Evolutionary conservation across 2,888 invertebrate genomes (phyloP).

Genomic region (Amorpha juglandis): DNA sequence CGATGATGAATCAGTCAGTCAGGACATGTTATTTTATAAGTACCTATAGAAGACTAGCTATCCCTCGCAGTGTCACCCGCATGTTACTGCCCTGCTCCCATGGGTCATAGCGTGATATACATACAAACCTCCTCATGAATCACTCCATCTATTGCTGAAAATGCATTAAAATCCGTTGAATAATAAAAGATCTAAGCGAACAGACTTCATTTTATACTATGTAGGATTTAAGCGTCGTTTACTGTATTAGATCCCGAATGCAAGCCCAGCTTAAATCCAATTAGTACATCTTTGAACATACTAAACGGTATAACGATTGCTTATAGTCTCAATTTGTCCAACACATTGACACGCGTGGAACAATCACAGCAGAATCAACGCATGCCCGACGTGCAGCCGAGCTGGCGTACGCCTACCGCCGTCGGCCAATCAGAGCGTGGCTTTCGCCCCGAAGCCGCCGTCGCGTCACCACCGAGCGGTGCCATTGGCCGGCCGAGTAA

Average conservation of each 20-base stretch:
- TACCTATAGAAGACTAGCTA: too few species aligned
- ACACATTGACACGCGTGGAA: constrained; percentile 32
- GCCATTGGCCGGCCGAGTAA: constrained; percentile 68
- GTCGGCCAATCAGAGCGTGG: constrained; percentile 67
- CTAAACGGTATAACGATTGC: not conserved
- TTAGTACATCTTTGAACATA: constrained; percentile 11
- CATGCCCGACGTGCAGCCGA: constrained; percentile 22
- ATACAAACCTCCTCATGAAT: too few species aligned
- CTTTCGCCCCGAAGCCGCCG: constrained; percentile 51
- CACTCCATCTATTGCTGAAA: too few species aligned
- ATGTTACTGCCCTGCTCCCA: too few species aligned
- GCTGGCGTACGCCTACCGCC: constrained; percentile 25
- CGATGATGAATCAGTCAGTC: too few species aligned
- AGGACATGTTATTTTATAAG: too few species aligned
- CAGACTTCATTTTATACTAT: too few species aligned
- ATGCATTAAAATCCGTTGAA: too few species aligned
- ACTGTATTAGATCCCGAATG: not conserved
- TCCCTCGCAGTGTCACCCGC: too few species aligned
- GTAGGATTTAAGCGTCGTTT: too few species aligned
- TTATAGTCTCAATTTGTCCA: constrained; percentile 4
- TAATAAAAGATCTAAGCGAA: too few species aligned
- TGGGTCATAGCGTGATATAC: too few species aligned
- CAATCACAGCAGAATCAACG: constrained; percentile 35
- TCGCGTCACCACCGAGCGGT: constrained; percentile 63
- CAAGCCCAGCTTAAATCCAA: constrained; percentile 10